Evolutionary conservation across 2,113 vertebrate genomes (phyloP), one percentile per base, ranked within the genome.

Genomic region (Mixornis gularis): DNA sequence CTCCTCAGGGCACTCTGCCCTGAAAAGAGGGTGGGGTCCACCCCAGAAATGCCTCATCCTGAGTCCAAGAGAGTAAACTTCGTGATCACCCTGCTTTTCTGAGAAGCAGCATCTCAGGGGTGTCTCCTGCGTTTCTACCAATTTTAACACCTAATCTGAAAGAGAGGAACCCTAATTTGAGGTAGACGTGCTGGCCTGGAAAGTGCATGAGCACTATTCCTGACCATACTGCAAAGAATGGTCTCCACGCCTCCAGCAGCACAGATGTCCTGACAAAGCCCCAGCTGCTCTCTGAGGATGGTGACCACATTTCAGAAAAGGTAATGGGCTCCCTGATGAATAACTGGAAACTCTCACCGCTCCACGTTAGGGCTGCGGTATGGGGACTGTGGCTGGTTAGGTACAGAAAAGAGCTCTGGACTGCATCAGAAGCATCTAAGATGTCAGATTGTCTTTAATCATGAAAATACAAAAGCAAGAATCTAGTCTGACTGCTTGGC

Each of bases 381-480:
- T 0, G 0, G 24, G 30, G 26, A 51, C 41, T 3, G 1, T 43
- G 53, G 34, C 51, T 93, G 86, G 59, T 74, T 79, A 81, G 40
- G 30, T 74, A 46, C 41, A 84, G 63, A 72, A 90, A 77, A 91
- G 71, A 76, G 66, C 66, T 89, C 46, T 65, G 66, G 32, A 59
- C 38, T 85, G 36, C 63, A 93, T 93, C 83, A 95, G 70, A 91
- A 86, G 41, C 70, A 51, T 77, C 46, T 46, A 65, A 84, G 46
- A 29, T 34, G 18, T 90, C 69, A 92, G 79, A 82, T 40, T 43
- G 48, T 90, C 80, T 89, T 92, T 85, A 89, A 59, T 90, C 70
- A 85, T 89, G 19, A 44, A 85, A 91, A 81, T 53, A 89, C 46
- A 91, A 82, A 89, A 70, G 58, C 18, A 92, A 76, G 78, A 85